A percentile compares a stretch with the other conserved stretches of the same genome.
These are phyloP conservation scores for Psittacus erithacus DNA, from an alignment of 2,113 vertebrate species.

Conservation along the genomic window DNA sequence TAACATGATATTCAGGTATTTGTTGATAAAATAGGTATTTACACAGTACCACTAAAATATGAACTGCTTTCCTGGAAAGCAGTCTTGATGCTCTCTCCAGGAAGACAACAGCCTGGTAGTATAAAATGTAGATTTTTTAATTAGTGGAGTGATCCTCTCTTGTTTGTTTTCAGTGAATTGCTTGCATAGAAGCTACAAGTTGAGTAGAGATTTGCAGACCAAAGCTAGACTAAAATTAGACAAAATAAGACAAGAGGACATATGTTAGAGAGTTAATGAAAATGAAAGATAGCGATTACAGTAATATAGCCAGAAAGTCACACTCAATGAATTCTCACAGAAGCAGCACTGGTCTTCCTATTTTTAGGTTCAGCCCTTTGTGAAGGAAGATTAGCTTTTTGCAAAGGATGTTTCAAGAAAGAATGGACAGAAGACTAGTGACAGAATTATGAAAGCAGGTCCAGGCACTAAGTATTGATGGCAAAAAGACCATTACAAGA, in stretches of 20 bases:
- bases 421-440: not conserved
- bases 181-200: not conserved
- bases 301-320: not conserved
- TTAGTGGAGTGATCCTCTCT: not conserved
- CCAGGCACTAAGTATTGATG: not conserved
- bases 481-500: not conserved
- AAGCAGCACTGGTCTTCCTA: not conserved
- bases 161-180: not conserved
- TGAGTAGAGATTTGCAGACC: not conserved
- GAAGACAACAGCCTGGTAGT: not conserved
- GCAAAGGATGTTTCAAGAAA: slow-evolving; percentile 2
- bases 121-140: not conserved
- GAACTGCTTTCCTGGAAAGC: not conserved
- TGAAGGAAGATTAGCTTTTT: slow-evolving; percentile 10
- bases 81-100: not conserved
- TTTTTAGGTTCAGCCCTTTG: slow-evolving; percentile 19
- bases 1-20: not conserved
- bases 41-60: not conserved
- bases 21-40: not conserved
- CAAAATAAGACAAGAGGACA: not conserved
- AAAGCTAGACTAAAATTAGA: not conserved
- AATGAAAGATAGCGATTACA: not conserved
- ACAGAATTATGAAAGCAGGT: not conserved
- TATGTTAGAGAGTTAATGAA: slow-evolving; percentile 4
- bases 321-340: not conserved